phyloP scores from a whole-genome alignment of 2,113 vertebrate species.

The Oreotragus oreotragus region DNA sequence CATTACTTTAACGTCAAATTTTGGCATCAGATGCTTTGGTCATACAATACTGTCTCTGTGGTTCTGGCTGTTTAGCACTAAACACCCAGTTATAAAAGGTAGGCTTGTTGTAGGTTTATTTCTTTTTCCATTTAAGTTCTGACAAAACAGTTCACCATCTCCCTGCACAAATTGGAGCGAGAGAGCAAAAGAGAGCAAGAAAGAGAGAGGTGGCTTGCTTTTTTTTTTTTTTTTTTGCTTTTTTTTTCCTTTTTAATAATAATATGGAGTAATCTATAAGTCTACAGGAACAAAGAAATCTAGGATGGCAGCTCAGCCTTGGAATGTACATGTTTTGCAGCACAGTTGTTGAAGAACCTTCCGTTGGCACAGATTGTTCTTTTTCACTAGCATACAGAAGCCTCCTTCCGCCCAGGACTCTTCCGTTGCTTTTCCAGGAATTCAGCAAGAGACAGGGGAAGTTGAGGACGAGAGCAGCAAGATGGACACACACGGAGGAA shows the following conservation, averaged over 20 bases:
- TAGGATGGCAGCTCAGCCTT: slow-evolving; percentile 89
- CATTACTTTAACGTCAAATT: slow-evolving; percentile 86
- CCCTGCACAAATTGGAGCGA: slow-evolving; percentile 84
- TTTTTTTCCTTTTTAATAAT: slow-evolving; percentile 83
- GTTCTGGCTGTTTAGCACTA: slow-evolving; percentile 90
- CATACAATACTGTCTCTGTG: slow-evolving; percentile 95
- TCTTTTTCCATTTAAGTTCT: slow-evolving; percentile 92
- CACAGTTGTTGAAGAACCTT: slow-evolving; percentile 99
- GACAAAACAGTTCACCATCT: slow-evolving; percentile 89
- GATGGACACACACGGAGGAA: slow-evolving; percentile 76
- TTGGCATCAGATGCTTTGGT: slow-evolving; percentile 99
- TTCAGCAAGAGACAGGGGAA: slow-evolving; percentile 83
- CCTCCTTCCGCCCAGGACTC: slow-evolving; percentile 99
- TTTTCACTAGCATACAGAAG: slow-evolving; percentile 99
- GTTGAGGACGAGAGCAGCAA: slow-evolving; percentile 82
- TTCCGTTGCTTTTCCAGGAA: slow-evolving; percentile 96
- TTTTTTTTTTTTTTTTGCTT: slow-evolving; percentile 78
- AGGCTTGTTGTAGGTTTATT: slow-evolving; percentile 96
- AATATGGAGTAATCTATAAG: slow-evolving; percentile 84
- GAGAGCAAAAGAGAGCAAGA: slow-evolving; percentile 81
- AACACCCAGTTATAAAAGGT: slow-evolving; percentile 95
- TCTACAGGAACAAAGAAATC: slow-evolving; percentile 81
- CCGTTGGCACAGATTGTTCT: slow-evolving; percentile 99
- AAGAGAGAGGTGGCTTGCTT: slow-evolving; percentile 77
- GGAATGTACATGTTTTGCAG: slow-evolving; percentile 99